Evolutionary conservation across 2,797 vertebrate species (phyloP).

Genomic region (Scleropages formosus): DNA sequence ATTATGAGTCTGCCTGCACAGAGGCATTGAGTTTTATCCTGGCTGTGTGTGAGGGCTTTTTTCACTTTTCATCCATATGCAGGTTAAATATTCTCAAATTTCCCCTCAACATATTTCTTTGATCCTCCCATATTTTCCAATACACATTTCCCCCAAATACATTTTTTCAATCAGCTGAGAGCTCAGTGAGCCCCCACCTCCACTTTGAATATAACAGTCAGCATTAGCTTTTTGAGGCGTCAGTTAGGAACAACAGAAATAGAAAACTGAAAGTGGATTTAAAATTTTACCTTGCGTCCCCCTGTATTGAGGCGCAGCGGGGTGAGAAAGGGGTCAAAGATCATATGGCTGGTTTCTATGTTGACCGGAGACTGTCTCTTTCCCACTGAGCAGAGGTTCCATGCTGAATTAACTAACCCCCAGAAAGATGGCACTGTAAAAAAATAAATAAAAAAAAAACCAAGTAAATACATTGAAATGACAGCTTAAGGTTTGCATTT

Average conservation of each 20-base stretch:
- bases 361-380: slow-evolving; percentile 97
- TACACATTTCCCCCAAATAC: too few species aligned
- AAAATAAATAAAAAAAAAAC: slow-evolving; percentile 23
- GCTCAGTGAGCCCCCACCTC: too few species aligned
- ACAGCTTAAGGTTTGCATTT: not conserved
- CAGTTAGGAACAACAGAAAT: not conserved
- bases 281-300: slow-evolving; percentile 85
- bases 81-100: too few species aligned
- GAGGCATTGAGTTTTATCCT: too few species aligned
- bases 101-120: too few species aligned
- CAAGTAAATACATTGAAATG: slow-evolving; percentile 26
- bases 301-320: slow-evolving; percentile 94
- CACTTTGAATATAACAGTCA: not conserved
- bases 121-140: too few species aligned
- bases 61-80: too few species aligned
- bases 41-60: too few species aligned
- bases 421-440: slow-evolving; percentile 94
- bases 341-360: slow-evolving; percentile 99
- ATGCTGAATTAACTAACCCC: slow-evolving; percentile 98
- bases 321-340: slow-evolving; percentile 95
- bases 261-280: not conserved
- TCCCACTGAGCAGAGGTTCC: slow-evolving; percentile 97
- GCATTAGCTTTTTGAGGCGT: not conserved
- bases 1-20: too few species aligned
- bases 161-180: too few species aligned